phyloP scores from a whole-genome alignment of 2,797 vertebrate genomes.

The Sciaenops ocellatus region DNA sequence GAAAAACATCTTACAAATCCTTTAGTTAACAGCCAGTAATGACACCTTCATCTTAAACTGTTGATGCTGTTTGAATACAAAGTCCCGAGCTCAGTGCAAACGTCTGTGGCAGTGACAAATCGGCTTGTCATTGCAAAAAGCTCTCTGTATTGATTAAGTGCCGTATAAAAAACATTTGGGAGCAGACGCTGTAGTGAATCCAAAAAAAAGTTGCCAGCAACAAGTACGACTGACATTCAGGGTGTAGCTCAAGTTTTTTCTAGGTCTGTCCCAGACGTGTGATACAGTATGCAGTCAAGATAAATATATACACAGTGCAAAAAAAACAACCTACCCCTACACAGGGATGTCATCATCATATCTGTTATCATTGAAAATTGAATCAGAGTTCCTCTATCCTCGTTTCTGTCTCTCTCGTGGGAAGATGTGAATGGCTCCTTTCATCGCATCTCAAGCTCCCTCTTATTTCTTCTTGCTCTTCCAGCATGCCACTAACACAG shows the following conservation, averaged over 20 bases:
- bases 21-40: constrained; percentile 6
- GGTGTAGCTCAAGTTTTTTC: constrained; percentile 1
- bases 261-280: constrained; percentile 3
- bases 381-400: constrained; percentile 57
- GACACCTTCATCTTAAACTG: constrained; percentile 5
- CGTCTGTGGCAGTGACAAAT: constrained; percentile 53
- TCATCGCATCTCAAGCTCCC: constrained; percentile 64
- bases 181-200: constrained; percentile 18
- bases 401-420: constrained; percentile 32
- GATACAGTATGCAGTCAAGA: constrained; percentile 9
- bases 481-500: constrained; percentile 60
- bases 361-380: constrained; percentile 61
- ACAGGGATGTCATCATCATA: constrained; percentile 72
- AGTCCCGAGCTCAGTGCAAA: constrained; percentile 17
- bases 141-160: constrained; percentile 51
- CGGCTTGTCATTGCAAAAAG: constrained; percentile 30
- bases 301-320: constrained; percentile 24
- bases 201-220: constrained; percentile 33
- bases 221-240: constrained; percentile 16
- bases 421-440: constrained; percentile 66
- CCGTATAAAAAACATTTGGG: constrained; percentile 45
- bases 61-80: constrained; percentile 16
- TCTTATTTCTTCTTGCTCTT: constrained; percentile 39
- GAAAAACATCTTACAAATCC: background rate
- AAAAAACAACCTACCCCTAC: constrained; percentile 73